Evolutionary conservation across 2,888 invertebrate species (phyloP), one percentile per base, ranked within the genome.

Genomic region (Octonoba sinensis): DNA sequence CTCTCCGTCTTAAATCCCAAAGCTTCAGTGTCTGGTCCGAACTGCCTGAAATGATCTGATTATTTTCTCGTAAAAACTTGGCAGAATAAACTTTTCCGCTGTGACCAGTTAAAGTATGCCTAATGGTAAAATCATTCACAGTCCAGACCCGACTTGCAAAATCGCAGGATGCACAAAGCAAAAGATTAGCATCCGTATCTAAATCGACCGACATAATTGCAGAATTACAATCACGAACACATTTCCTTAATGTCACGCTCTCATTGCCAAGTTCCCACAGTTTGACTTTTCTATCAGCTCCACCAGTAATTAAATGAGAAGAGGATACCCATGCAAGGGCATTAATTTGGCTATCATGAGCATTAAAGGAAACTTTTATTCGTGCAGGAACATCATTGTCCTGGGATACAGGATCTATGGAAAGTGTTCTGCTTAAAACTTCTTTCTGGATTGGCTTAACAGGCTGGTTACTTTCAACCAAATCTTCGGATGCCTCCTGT

Each of bases 31-130:
- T 99, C 85, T 99, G 92, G 90, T 99, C 99, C 90, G 97, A 95
- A 89, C 97, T 97, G 84, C 99, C 99, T 49, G 97, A 96, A 81
- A 98, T 96, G 81, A 98, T 96, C 91, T 96, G 96, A 84, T 93
- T 92, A n/a, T 94, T 93, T 86, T 96, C 96, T 78, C 96, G 94
- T 86, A 98, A 93, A 90, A 97, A 97, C 90, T 96, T 96, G 47
- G 98, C 98, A 22, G 97, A 95, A 92, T 97, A 93, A 85, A 99
- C 99, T 91, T 99, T 98, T 71, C 95, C 97, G 87, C 96, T 95
- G 91, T 99, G 99, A 44, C 97, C 97, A 67, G 96, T 96, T 86
- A 97, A 90, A 65, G 96, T 95, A 89, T 95, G 95, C 94, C 96
- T 92, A 89, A 97, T 91, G 88, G 98, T 92, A 89, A 94, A 95